Base-by-base conservation (phyloP, 37 sponge, comb jelly and placozoan species). In the Hormiphora californensis region DNA sequence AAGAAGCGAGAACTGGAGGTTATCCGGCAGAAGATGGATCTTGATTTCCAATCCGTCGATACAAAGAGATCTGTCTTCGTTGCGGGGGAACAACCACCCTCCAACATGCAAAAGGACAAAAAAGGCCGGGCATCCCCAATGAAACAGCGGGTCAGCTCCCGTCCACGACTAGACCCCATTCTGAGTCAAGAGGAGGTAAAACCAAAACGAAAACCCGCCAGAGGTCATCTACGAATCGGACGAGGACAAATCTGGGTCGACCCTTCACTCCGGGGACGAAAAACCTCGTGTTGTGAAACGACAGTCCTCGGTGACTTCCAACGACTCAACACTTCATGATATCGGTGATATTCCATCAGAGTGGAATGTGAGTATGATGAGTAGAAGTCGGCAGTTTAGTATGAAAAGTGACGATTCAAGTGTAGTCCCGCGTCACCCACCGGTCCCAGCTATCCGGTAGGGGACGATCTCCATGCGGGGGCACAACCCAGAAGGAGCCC, bases 321-420 rank as follows among this genome's bases (percentile, higher is more conserved):
- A 57, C 23, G 61, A 57, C 27, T 57, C 61, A 12, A 57, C 61
- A 28, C 27, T 57, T 23, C n/a, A 57, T 28, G 61, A 57, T 12
- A 15, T 57, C n/a, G 61, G 61, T 23, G 61, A 57, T 15, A 57
- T 57, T 57, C 61, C 61, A 5, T 57, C 61, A 5, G 61, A 57
- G n/a, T 57, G 61, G 61, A 57, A 57, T 57, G 61, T 57, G n/a
- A 28, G 30, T 4, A 57, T 57, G 61, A 57, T 57, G 61, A 57
- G 61, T 15, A 5, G 61, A 4, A 57, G 61, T 30, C n/a, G 61
- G 27, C 61, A 57, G 61, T 5, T 57, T 15, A 57, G 61, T 57
- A 30, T 30, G n/a, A 5, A 12, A 12, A 57, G 61, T 57, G 27
- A 5, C n/a, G 61, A 57, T 15, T 57, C 61, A 5, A 57, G 61